Base-by-base conservation (phyloP, 2,113 vertebrate species). In the Tachysurus fulvidraco region DNA sequence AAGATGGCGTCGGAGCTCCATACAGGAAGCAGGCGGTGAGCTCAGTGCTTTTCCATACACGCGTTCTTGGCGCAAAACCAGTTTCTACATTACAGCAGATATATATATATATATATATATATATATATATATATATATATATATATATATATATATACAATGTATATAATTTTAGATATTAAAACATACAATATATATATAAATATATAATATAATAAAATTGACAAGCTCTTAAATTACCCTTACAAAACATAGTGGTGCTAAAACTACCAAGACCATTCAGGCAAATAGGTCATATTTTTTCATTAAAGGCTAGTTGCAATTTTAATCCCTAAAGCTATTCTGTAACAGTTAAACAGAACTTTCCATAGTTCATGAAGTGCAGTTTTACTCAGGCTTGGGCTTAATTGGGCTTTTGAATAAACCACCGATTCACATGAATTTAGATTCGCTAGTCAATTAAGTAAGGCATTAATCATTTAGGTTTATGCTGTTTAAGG, bases 1-100 rank as follows among this genome's bases (percentile, higher is more conserved):
- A 95, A 95, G 91, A 94, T 95, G 95, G 95, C 94, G 95, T 78
- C 91, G 85, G 81, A 85, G 41, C 88, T 93, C 84, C 93, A 94
- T 94, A 93, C 94, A 94, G 95, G 94, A 90, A 92, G 77, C 55
- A 23, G 46, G 23, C 30, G 19, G 30, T 36, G 69, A 90, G 78
- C 30, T 59, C 87, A n/a, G 76, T 88, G 87, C 90, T 91, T 90
- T 88, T 89, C 89, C 92, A 92, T 94, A 94, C 94, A 87, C 93
- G 93, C 44, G 44, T 2, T 16, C 44, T 23, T 16, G 73, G 23
- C 90, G 93, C 92, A 92, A 92, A 92, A 94, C 93, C 92, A 67
- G 36, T 81, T n/a, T 57, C 41, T 46, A 44, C 16, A 0, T 30
- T 44, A 23, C 30, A 81, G 23, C 3, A 17, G 19, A 36, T 36